Evolutionary conservation across 1,140 invertebrate species (phyloP).

Genomic region (Bacillus rossius): DNA sequence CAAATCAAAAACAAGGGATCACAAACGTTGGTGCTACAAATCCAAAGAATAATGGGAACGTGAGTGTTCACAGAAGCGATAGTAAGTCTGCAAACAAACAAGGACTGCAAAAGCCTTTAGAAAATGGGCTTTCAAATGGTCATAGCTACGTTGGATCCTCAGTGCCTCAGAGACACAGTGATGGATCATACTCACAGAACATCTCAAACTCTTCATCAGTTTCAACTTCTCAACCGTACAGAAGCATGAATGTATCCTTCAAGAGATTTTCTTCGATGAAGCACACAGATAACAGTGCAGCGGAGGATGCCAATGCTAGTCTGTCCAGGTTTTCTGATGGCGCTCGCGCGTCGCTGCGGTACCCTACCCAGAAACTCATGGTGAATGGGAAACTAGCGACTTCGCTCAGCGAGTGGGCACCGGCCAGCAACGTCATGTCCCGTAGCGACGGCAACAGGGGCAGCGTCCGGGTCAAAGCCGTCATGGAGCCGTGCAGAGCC

Average conservation of each 20-base stretch:
- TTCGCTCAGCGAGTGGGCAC: constrained; percentile 14
- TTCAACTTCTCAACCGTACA: constrained; percentile 2
- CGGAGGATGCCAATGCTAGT: not conserved
- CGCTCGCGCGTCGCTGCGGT: constrained; percentile 29
- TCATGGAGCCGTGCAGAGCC: not conserved
- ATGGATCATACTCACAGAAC: too few species aligned
- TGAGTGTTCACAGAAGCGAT: constrained; percentile 8
- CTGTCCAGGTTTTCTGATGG: not conserved
- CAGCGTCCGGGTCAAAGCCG: too few species aligned
- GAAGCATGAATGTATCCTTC: constrained; percentile 18
- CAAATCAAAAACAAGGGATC: not conserved
- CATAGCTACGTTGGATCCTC: not conserved
- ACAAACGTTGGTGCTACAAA: too few species aligned
- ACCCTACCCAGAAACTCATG: constrained; percentile 43
- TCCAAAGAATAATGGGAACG: too few species aligned
- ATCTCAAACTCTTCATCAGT: too few species aligned
- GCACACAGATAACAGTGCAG: not conserved
- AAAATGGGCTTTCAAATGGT: not conserved
- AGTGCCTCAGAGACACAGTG: too few species aligned
- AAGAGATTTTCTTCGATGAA: constrained; percentile 9
- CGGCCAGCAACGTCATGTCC: not conserved
- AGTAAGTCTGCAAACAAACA: constrained; percentile 22
- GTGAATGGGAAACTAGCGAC: constrained; percentile 44
- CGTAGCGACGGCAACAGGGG: constrained; percentile 14
- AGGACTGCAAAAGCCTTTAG: constrained; percentile 22